These are phyloP conservation scores for Lepidothrix coronata DNA, from an alignment of 2,113 vertebrate genomes.

Conservation along the genomic window DNA sequence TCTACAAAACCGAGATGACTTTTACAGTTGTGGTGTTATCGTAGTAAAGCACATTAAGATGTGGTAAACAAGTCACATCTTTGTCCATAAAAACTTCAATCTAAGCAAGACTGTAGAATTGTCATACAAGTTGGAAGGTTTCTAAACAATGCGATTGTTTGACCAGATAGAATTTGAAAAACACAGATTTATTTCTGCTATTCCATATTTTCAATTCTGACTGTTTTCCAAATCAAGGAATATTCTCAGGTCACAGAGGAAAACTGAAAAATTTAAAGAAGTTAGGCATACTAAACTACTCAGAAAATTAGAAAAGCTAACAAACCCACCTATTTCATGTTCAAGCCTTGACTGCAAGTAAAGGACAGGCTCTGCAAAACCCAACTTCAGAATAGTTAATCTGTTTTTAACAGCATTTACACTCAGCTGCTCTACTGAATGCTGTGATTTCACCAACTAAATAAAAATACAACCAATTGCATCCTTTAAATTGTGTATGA, in stretches of 20 bases:
- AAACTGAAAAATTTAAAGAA: not conserved
- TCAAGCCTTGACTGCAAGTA: not conserved
- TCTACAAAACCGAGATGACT: not conserved
- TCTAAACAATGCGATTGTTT: not conserved
- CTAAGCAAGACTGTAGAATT: not conserved
- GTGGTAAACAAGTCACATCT: not conserved
- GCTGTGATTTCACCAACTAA: not conserved
- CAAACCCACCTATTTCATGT: not conserved
- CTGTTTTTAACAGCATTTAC: not conserved
- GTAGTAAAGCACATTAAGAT: not conserved
- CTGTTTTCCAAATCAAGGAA: not conserved
- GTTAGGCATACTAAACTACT: not conserved
- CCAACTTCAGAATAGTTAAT: not conserved
- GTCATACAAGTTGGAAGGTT: not conserved
- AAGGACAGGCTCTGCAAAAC: not conserved
- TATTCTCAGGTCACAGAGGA: not conserved
- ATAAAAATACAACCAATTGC: not conserved
- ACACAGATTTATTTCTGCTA: not conserved
- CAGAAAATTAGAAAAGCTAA: not conserved
- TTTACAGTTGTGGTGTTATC: not conserved
- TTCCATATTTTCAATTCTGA: not conserved
- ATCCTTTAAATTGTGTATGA: not conserved
- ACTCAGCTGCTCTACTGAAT: not conserved
- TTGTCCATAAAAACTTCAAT: not conserved
- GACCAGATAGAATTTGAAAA: not conserved